Conservation (phyloP, 2,888 invertebrate species). For the Chloroclysta siterata region DNA sequence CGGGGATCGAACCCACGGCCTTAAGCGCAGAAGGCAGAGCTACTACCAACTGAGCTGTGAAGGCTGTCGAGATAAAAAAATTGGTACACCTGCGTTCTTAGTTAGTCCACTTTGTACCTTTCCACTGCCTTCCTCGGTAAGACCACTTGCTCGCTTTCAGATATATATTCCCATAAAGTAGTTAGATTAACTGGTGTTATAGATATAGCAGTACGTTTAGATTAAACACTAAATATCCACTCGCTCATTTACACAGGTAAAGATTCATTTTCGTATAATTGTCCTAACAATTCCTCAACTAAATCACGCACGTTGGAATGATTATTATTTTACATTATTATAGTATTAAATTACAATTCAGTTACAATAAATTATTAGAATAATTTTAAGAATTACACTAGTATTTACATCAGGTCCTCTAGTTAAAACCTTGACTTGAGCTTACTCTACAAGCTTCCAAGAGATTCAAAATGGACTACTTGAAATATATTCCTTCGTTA, state of each 20-base stretch:
- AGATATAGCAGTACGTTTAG: slow-evolving; percentile 29
- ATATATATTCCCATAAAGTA: slow-evolving; percentile 8
- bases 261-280: slow-evolving; percentile 42
- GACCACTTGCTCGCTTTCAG: slow-evolving; percentile 11
- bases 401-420: slow-evolving; percentile 63
- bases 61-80: no score
- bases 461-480: slow-evolving; percentile 36
- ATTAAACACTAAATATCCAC: slow-evolving; percentile 31
- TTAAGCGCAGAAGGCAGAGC: no score
- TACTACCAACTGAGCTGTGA: no score
- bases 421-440: slow-evolving; percentile 54
- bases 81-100: no score
- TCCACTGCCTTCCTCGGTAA: neutral
- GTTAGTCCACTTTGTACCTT: neutral
- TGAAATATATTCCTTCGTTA: neutral
- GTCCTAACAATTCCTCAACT: slow-evolving; percentile 62
- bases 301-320: slow-evolving; percentile 71
- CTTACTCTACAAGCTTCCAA: slow-evolving; percentile 39
- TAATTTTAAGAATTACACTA: slow-evolving; percentile 44
- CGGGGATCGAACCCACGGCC: no score
- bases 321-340: slow-evolving; percentile 45
- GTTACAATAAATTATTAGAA: slow-evolving; percentile 30
- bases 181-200: slow-evolving; percentile 32
- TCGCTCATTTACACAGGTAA: slow-evolving; percentile 58
- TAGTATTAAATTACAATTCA: slow-evolving; percentile 29